Percentiles rank a stretch among this genome's conserved stretches.
Conservation (phyloP, 2,797 vertebrate genomes). For the Falco novaeseelandiae region DNA sequence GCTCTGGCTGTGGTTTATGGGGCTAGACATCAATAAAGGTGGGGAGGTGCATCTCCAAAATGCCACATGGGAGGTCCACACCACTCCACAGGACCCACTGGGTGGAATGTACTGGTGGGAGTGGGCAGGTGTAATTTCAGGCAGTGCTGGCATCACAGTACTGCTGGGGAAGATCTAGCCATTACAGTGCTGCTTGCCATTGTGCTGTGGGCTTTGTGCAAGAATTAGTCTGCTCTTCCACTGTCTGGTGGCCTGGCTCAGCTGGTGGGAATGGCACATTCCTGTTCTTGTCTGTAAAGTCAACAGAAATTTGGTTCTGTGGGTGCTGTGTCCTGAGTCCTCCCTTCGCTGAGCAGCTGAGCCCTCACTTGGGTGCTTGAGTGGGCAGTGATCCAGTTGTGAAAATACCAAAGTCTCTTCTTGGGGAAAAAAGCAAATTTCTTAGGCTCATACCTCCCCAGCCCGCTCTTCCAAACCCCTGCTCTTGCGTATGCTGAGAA, state of each 20-base stretch:
- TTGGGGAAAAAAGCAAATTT: neutral
- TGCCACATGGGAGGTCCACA: fast-evolving
- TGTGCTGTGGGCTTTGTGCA: neutral
- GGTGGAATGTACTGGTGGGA: fast-evolving
- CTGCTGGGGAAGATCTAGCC: neutral
- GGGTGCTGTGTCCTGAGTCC: neutral
- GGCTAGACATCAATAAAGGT: neutral
- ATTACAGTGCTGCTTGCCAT: fast-evolving
- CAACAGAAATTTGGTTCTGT: neutral
- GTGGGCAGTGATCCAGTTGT: neutral
- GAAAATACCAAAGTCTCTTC: neutral
- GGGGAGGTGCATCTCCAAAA: neutral
- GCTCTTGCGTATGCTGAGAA: neutral
- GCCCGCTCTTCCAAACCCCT: neutral
- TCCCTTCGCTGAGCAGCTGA: fast-evolving
- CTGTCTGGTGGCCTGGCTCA: fast-evolving
- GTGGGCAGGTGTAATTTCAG: fast-evolving
- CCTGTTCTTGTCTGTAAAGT: neutral
- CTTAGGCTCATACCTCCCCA: neutral
- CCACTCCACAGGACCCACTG: fast-evolving
- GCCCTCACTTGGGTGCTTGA: neutral
- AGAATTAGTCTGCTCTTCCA: neutral
- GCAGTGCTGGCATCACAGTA: fast-evolving
- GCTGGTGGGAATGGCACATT: fast-evolving
- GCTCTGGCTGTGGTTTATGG: neutral